Base-by-base conservation (phyloP, 2,888 invertebrate species). In the Drosophila acutilabella region DNA sequence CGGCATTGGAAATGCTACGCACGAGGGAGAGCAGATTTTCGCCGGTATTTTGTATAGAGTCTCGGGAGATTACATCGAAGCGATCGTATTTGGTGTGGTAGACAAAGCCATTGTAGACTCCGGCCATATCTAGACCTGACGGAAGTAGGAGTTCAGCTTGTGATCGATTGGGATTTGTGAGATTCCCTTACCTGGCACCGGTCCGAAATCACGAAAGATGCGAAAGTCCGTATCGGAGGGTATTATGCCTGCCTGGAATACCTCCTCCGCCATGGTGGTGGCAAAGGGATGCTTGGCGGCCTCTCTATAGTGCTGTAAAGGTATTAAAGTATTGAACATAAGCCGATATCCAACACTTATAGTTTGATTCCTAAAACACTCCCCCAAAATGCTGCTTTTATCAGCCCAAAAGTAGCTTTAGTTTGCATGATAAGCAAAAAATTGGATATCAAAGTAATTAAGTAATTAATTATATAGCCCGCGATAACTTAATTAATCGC, bases 61-160 rank as follows among this genome's bases (percentile, higher is more conserved):
- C 96, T 0, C 93, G 89, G 16, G 93, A 93, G 23, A 97, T 93
- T 1, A 94, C 92, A 2, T 93, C 93, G 0, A 94, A 93, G 38
- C 90, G 91, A 91, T 97, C 97, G 92, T 95, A 95, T 51, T 94
- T 94, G 0, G 97, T 96, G 92, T 96, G 96, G 90, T 96, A 96
- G 14, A 96, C 95, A 89, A 94, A 95, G 0, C 96, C 96, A 93
- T 96, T 96, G 50, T 68, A 94, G 4, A 94, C 93, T 88, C 96
- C 96, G 0, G 96, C 96, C 86, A 97, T 94, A 91, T 97, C 96
- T 42, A 96, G 90, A 30, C 96, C 96, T 95, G 4, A 1, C 2
- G 7, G 0, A 8, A 30, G 8, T 8, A 1, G 0, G 8, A 30
- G 30, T 30, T 30, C 0, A 30, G 30, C 8, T 8, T 3, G 2